Evolutionary conservation across 1,140 invertebrate species (phyloP).

Genomic region (Trichomalopsis sarcophagae): DNA sequence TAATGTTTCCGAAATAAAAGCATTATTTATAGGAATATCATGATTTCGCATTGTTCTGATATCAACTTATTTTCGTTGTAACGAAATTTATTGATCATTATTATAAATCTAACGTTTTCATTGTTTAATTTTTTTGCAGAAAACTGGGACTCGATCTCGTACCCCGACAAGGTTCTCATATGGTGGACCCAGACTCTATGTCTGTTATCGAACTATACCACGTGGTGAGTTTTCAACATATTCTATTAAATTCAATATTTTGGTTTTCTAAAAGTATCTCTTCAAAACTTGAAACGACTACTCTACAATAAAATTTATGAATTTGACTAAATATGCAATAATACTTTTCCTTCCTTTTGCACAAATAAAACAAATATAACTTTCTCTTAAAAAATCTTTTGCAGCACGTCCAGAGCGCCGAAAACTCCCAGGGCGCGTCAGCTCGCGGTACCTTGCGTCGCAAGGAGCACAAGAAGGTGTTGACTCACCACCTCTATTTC

Average conservation of each 20-base stretch:
- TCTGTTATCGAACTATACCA: conserved; percentile 92
- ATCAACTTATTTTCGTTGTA: too few species aligned
- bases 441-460: conserved; percentile 84
- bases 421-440: conserved; percentile 84
- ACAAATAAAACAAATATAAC: not conserved
- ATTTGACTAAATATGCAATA: too few species aligned
- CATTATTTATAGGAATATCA: too few species aligned
- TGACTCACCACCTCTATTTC: conserved; percentile 90
- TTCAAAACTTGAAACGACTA: not conserved
- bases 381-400: not conserved
- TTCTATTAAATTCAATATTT: too few species aligned
- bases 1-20: too few species aligned
- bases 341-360: not conserved
- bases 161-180: conserved; percentile 88
- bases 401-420: conserved; percentile 86
- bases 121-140: conserved; percentile 78
- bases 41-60: too few species aligned
- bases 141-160: conserved; percentile 94
- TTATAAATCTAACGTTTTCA: not conserved
- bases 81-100: too few species aligned
- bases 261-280: too few species aligned
- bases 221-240: conserved; percentile 76
- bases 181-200: conserved; percentile 91
- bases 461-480: conserved; percentile 81
- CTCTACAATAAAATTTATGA: too few species aligned